A percentile compares a stretch with the other conserved stretches of the same genome.
Conservation (phyloP, 2,797 vertebrate species). For the Sorex maritimensis region DNA sequence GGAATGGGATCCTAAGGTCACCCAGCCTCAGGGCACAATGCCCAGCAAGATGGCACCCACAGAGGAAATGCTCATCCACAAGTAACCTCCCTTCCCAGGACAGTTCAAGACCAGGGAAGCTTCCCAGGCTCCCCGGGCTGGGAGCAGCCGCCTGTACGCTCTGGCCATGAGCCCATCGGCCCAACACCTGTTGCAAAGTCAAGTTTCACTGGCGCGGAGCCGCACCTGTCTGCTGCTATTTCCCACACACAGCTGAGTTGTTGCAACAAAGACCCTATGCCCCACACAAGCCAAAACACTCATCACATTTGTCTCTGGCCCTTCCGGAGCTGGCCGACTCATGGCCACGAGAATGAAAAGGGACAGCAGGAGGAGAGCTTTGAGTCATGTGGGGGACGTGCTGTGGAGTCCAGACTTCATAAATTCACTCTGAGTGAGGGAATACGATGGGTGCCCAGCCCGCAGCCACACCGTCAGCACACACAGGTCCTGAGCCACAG, state of each 20-base stretch:
- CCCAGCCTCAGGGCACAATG: no score
- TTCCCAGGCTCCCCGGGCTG: neutral
- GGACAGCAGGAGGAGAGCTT: neutral
- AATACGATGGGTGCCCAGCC: neutral
- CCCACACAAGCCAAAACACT: neutral
- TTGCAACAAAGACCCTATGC: neutral
- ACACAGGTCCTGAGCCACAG: neutral
- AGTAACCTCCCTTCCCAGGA: neutral
- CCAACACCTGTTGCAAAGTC: constrained; percentile 12
- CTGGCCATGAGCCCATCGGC: neutral
- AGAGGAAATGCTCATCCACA: neutral
- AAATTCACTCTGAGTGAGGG: constrained; percentile 22
- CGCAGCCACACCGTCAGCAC: neutral
- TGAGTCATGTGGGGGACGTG: neutral
- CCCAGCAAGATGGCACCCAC: neutral
- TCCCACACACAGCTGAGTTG: neutral
- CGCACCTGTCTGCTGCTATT: neutral
- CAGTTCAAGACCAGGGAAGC: constrained; percentile 26
- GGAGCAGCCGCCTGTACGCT: neutral
- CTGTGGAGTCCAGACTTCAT: neutral
- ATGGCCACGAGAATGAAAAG: neutral
- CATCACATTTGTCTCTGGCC: neutral
- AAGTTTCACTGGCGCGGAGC: neutral
- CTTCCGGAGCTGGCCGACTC: neutral
- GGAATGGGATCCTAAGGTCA: constrained; percentile 4